phyloP scores from a whole-genome alignment of 1,140 invertebrate genomes.

The Rhizoglyphus robini region DNA sequence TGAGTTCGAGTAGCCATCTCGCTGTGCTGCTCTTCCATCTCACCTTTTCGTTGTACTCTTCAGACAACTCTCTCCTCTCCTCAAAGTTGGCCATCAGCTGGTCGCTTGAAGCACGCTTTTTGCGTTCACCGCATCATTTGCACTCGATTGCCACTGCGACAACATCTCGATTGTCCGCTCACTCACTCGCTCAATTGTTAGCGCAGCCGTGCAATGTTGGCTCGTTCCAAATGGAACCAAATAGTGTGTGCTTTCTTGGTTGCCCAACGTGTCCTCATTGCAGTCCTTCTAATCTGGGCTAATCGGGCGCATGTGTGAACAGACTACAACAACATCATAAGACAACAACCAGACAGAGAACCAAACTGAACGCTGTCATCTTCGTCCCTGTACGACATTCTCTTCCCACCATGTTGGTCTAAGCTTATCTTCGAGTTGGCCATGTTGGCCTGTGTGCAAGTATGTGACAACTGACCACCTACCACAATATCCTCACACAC shows the following conservation, averaged over 20 bases:
- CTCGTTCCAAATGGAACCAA: constrained; percentile 7
- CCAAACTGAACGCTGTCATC: too few species aligned
- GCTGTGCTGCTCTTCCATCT: neutral
- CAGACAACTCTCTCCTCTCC: neutral
- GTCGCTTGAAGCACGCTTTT: neutral
- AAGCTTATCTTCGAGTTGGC: too few species aligned
- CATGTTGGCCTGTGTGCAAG: too few species aligned
- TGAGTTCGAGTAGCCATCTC: neutral
- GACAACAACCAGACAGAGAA: neutral
- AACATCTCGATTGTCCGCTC: neutral
- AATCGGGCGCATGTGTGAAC: constrained; percentile 8
- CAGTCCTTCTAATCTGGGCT: neutral
- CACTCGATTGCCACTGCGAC: neutral
- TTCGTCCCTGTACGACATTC: too few species aligned
- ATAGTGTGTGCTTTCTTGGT: neutral
- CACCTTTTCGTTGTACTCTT: neutral
- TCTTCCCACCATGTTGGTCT: too few species aligned
- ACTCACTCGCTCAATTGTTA: neutral
- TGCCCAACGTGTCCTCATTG: neutral
- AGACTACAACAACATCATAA: constrained; percentile 3
- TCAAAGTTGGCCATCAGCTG: neutral
- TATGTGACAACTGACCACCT: too few species aligned
- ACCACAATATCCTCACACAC: too few species aligned
- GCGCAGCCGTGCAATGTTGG: neutral
- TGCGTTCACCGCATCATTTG: neutral